These are phyloP conservation scores for Heliothis virescens DNA, from an alignment of 1,140 invertebrate species.

Conservation along the genomic window DNA sequence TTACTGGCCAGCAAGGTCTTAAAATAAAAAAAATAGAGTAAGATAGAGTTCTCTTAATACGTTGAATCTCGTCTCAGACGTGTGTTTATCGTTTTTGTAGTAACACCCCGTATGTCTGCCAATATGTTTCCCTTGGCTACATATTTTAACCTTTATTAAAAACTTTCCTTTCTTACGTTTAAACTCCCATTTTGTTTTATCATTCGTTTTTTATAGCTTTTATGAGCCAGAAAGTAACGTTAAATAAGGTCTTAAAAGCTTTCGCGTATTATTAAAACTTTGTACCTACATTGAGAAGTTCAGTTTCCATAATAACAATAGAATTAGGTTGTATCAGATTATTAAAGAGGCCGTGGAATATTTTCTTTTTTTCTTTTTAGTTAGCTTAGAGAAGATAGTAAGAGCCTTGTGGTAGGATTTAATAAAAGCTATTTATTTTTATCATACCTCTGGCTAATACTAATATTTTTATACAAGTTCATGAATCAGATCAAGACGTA, in stretches of 20 bases:
- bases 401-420: background rate
- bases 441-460: no score
- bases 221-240: background rate
- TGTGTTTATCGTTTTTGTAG: no score
- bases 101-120: no score
- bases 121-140: no score
- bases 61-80: no score
- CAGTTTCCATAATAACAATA: conserved; percentile 1
- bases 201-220: background rate
- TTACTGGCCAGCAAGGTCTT: background rate
- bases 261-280: conserved; percentile 33
- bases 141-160: no score
- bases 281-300: background rate
- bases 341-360: background rate
- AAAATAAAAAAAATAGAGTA: no score
- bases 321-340: conserved; percentile 19
- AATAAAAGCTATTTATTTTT: background rate
- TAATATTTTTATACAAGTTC: no score
- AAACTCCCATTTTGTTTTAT: background rate
- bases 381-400: background rate
- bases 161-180: background rate
- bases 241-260: background rate
- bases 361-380: background rate
- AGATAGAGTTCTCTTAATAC: no score
- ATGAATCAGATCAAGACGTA: no score